phyloP scores from a whole-genome alignment of 2,113 vertebrate genomes.

The Engystomops pustulosus region DNA sequence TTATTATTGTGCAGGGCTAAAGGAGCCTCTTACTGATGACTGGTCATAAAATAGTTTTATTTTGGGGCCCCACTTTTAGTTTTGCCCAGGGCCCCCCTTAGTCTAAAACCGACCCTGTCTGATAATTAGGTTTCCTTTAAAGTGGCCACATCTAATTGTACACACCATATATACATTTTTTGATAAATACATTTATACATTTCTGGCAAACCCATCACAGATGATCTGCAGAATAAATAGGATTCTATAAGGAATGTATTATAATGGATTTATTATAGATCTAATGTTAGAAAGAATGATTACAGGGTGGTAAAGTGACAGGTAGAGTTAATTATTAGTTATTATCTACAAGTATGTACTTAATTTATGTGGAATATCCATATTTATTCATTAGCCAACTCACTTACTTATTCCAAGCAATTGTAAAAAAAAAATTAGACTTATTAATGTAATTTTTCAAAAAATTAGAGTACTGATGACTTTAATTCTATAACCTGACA shows the following conservation, averaged over 20 bases:
- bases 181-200: too few relatives aligned
- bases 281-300: conserved; percentile 54
- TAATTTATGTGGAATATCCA: conserved; percentile 68
- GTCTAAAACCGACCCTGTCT: too few relatives aligned
- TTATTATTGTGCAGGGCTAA: too few relatives aligned
- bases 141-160: too few relatives aligned
- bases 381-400: conserved; percentile 68
- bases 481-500: background rate
- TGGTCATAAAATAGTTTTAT: too few relatives aligned
- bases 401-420: background rate
- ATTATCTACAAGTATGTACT: conserved; percentile 59
- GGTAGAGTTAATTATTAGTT: conserved; percentile 45
- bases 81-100: too few relatives aligned
- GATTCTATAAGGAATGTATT: background rate
- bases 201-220: too few relatives aligned
- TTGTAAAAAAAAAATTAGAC: background rate
- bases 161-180: too few relatives aligned
- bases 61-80: too few relatives aligned
- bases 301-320: conserved; percentile 59
- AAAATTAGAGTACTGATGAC: background rate
- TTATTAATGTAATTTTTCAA: background rate
- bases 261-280: background rate
- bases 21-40: too few relatives aligned
- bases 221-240: too few relatives aligned
- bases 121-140: too few relatives aligned